Percentiles rank a stretch among this genome's conserved stretches.
Conservation (phyloP, 2,888 invertebrate species). For the Aphodius sticticus region DNA sequence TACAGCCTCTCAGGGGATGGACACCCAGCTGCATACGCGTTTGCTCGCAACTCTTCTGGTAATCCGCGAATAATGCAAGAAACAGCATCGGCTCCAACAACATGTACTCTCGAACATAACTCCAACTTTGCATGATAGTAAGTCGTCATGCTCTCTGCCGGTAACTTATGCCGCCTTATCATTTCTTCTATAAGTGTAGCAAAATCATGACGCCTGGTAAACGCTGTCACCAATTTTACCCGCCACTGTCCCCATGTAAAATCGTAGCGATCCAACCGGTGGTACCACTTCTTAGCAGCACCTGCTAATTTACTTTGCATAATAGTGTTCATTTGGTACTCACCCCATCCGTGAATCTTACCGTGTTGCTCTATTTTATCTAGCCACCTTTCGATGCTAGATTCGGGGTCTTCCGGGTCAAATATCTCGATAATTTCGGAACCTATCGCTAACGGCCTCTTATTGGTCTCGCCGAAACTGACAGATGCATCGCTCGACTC, state of each 20-base stretch:
- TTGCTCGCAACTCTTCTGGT: slow-evolving; percentile 33
- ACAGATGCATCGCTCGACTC: background rate
- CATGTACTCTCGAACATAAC: background rate
- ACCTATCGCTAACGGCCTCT: background rate
- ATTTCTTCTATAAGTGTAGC: background rate
- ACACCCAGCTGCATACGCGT: slow-evolving; percentile 33
- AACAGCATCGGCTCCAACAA: slow-evolving; percentile 20
- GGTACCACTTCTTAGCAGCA: slow-evolving; percentile 45
- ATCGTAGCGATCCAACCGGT: slow-evolving; percentile 43
- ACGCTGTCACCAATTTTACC: background rate
- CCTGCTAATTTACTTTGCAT: slow-evolving; percentile 43
- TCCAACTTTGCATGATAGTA: background rate
- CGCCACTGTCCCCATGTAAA: slow-evolving; percentile 17
- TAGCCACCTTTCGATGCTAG: slow-evolving; percentile 43
- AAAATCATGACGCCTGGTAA: background rate
- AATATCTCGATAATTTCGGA: slow-evolving; percentile 16
- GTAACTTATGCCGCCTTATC: background rate
- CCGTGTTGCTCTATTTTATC: slow-evolving; percentile 49
- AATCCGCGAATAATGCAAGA: slow-evolving; percentile 33
- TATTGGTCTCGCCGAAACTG: background rate
- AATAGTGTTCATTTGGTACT: slow-evolving; percentile 31
- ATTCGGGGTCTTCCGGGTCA: slow-evolving; percentile 30
- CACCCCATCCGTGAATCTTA: slow-evolving; percentile 45
- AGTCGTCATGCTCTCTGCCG: background rate
- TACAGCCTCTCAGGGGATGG: slow-evolving; percentile 30